Base-by-base conservation (phyloP, 2,797 vertebrate species). In the Hypotaenidia philippensis region DNA sequence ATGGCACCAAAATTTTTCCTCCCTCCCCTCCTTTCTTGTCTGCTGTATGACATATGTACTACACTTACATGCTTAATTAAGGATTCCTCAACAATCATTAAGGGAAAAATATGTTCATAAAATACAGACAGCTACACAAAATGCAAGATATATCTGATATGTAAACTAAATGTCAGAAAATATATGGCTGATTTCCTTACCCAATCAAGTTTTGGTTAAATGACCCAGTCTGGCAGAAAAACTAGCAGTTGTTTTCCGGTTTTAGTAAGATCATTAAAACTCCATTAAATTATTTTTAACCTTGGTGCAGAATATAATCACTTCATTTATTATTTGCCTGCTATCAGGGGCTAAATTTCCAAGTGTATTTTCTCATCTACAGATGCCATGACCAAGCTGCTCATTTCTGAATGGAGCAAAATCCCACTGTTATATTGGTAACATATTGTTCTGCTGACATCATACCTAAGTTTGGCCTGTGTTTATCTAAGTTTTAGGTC, bases 211-310 rank as follows among this genome's bases (percentile, higher is more conserved):
- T 68, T 56, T 69, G 3, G 57, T 40, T 78, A 87, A 89, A 86
- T 85, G 55, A 84, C 56, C 49, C 32, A 83, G 7, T 47, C 44
- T 69, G 57, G 88, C 20, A 87, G 61, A 77, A 41, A 79, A 87
- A 40, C 31, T 53, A 87, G 25, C 66, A 23, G 29, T 69, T 78
- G 69, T 50, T 36, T 93, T 76, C 50, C 32, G 6, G 47, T 72
- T 90, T 94, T 63, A 88, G 47, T 57, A 76, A 71, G 75, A 90
- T 78, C 60, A 83, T 83, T 85, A 95, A 83, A 95, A 83, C 8
- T 21, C 40, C 17, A 85, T 87, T 91, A 90, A 21, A 61, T 56
- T 86, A 83, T 87, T 89, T 86, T 93, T 81, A 87, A 93, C 47
- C 49, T 86, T 56, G 34, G 10, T 38, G n/a, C 10, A 41, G 44